A percentile compares a stretch with the other conserved stretches of the same genome.
phyloP scores from a whole-genome alignment of 2,888 invertebrate genomes.

The Volucella zonaria region DNA sequence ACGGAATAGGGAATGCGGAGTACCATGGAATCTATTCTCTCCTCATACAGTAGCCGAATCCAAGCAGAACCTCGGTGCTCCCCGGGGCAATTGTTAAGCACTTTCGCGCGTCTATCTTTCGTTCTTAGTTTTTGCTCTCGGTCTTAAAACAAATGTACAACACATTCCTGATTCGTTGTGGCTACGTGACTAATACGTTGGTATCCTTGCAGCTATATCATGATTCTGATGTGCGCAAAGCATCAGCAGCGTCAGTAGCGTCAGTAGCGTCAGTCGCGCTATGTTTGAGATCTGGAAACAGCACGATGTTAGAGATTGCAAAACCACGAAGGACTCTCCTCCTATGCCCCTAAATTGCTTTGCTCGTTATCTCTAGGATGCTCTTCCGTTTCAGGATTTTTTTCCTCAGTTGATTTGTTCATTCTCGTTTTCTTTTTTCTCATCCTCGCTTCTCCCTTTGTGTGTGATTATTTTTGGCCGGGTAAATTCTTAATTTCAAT shows the following conservation, averaged over 20 bases:
- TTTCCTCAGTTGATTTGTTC: slow-evolving; percentile 29
- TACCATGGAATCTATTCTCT: neutral
- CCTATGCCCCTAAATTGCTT: slow-evolving; percentile 71
- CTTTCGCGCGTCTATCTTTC: slow-evolving; percentile 41
- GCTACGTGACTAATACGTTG: slow-evolving; percentile 59
- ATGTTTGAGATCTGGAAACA: slow-evolving; percentile 48
- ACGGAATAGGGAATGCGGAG: neutral
- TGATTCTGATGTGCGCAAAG: slow-evolving; percentile 4
- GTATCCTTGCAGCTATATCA: slow-evolving; percentile 44
- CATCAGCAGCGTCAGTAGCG: slow-evolving; percentile 2
- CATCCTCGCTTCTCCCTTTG: slow-evolving; percentile 36
- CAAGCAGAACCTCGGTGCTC: neutral
- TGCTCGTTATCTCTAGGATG: slow-evolving; percentile 71
- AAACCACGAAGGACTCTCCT: slow-evolving; percentile 59
- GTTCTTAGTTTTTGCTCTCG: slow-evolving; percentile 16
- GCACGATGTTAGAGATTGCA: slow-evolving; percentile 37
- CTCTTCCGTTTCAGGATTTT: slow-evolving; percentile 63
- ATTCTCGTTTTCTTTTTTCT: slow-evolving; percentile 11
- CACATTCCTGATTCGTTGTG: slow-evolving; percentile 60
- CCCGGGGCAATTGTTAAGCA: slow-evolving; percentile 40
- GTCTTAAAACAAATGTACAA: slow-evolving; percentile 55
- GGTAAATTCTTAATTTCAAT: slow-evolving; percentile 74
- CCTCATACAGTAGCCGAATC: neutral
- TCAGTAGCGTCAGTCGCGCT: slow-evolving; percentile 2
- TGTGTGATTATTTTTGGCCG: slow-evolving; percentile 73